A percentile compares a stretch with the other conserved stretches of the same genome.
Conservation (phyloP, 2,888 invertebrate genomes). For the Athetis lepigone region DNA sequence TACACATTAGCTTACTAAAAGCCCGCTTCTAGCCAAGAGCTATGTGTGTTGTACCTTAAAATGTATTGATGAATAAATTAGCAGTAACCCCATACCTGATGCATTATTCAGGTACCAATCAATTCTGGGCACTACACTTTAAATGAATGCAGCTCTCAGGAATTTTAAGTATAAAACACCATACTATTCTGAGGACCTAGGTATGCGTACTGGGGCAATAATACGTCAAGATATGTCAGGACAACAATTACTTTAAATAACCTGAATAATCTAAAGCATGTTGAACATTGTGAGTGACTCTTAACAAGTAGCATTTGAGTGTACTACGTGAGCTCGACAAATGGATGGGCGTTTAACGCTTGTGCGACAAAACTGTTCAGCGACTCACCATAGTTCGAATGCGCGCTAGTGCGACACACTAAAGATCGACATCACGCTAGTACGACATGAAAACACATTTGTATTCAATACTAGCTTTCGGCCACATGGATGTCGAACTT, state of each 20-base stretch:
- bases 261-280: constrained; percentile 7
- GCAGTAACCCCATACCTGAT: constrained; percentile 34
- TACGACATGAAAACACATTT: too few relatives aligned
- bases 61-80: constrained; percentile 47
- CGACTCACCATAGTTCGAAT: too few relatives aligned
- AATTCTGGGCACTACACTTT: constrained; percentile 21
- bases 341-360: too few relatives aligned
- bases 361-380: too few relatives aligned
- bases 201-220: constrained; percentile 10
- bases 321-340: too few relatives aligned
- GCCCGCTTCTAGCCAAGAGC: constrained; percentile 12
- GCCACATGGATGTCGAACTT: too few relatives aligned
- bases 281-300: constrained; percentile 1
- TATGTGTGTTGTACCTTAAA: constrained; percentile 34
- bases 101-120: constrained; percentile 33
- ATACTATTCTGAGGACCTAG: constrained; percentile 18
- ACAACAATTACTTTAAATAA: constrained; percentile 26
- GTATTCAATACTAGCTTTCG: too few relatives aligned
- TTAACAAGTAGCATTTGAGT: too few relatives aligned
- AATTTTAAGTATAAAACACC: constrained; percentile 40
- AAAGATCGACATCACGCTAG: too few relatives aligned
- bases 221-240: constrained; percentile 13
- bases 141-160: constrained; percentile 31
- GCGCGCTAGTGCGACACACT: too few relatives aligned
- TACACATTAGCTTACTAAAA: constrained; percentile 38